Percentiles rank a stretch among this genome's conserved stretches.
Conservation (phyloP, 2,888 invertebrate species). For the Cataglyphis livida region DNA sequence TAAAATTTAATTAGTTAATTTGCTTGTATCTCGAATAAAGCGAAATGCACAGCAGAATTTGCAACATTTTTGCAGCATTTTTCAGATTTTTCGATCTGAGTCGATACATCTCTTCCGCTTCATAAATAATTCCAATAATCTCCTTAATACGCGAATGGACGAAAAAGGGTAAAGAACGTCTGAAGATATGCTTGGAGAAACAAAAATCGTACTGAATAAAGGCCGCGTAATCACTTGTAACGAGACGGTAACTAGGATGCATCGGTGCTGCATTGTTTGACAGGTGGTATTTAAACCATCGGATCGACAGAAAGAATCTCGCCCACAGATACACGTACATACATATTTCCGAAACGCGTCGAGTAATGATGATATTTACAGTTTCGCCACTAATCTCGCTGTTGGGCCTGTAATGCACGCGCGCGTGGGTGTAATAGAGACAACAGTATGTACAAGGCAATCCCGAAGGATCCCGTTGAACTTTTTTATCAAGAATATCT, state of each 20-base stretch:
- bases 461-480: neutral
- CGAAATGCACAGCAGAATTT: neutral
- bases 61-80: slow-evolving; percentile 53
- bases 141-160: neutral
- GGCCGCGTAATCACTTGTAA: slow-evolving; percentile 7
- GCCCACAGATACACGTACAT: neutral
- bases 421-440: slow-evolving; percentile 35
- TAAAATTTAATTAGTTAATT: neutral
- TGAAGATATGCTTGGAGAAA: neutral
- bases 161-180: neutral
- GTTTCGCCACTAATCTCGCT: slow-evolving; percentile 32
- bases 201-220: slow-evolving; percentile 14
- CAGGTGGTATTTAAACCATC: slow-evolving; percentile 46
- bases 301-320: slow-evolving; percentile 25
- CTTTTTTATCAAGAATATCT: slow-evolving; percentile 40
- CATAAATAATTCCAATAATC: slow-evolving; percentile 4
- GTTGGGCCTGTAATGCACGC: neutral
- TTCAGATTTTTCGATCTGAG: slow-evolving; percentile 8
- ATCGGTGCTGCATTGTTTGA: slow-evolving; percentile 30
- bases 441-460: slow-evolving; percentile 16
- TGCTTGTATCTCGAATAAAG: neutral
- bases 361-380: slow-evolving; percentile 37
- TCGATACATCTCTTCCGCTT: neutral
- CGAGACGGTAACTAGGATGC: slow-evolving; percentile 8
- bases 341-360: slow-evolving; percentile 22